A percentile compares a stretch with the other conserved stretches of the same genome.
These are phyloP conservation scores for Byasa hedistus DNA, from an alignment of 2,888 invertebrate species.

Conservation along the genomic window DNA sequence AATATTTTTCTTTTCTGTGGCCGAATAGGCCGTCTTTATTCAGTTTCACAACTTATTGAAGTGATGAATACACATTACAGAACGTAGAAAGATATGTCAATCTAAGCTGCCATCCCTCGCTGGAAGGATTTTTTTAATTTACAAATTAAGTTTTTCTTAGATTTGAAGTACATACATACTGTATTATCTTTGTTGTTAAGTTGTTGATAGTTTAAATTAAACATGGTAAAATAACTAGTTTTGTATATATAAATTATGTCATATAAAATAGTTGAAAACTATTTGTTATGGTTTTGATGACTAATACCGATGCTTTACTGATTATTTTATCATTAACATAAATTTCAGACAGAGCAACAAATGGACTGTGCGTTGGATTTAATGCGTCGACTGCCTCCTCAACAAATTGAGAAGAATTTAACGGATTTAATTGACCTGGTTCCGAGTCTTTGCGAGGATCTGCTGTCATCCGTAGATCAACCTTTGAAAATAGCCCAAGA, in stretches of 20 bases:
- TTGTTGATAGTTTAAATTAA: slow-evolving; percentile 21
- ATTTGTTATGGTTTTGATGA: slow-evolving; percentile 74
- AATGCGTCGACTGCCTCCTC: slow-evolving; percentile 99
- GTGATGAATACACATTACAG: not conserved
- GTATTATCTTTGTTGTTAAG: slow-evolving; percentile 17
- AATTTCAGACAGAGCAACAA: slow-evolving; percentile 92
- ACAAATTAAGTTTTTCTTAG: slow-evolving; percentile 19
- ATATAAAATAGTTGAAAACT: slow-evolving; percentile 24
- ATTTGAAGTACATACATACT: slow-evolving; percentile 16
- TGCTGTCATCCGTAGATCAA: slow-evolving; percentile 98
- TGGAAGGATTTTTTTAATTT: slow-evolving; percentile 28
- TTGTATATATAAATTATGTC: slow-evolving; percentile 31
- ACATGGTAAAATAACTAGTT: slow-evolving; percentile 38
- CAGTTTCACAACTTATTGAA: too few species aligned
- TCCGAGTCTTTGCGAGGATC: slow-evolving; percentile 96
- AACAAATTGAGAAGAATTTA: slow-evolving; percentile 99
- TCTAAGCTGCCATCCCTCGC: slow-evolving; percentile 27
- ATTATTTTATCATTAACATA: slow-evolving; percentile 41
- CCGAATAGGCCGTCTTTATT: too few species aligned
- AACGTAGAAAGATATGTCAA: slow-evolving; percentile 25
- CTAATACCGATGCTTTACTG: slow-evolving; percentile 58
- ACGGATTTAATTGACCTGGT: slow-evolving; percentile 98
- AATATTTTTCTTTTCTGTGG: too few species aligned
- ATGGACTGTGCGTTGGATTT: slow-evolving; percentile 99
- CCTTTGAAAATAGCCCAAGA: slow-evolving; percentile 98